These are phyloP conservation scores for Tachystola acroxantha DNA, from an alignment of 2,888 invertebrate genomes.

Conservation along the genomic window DNA sequence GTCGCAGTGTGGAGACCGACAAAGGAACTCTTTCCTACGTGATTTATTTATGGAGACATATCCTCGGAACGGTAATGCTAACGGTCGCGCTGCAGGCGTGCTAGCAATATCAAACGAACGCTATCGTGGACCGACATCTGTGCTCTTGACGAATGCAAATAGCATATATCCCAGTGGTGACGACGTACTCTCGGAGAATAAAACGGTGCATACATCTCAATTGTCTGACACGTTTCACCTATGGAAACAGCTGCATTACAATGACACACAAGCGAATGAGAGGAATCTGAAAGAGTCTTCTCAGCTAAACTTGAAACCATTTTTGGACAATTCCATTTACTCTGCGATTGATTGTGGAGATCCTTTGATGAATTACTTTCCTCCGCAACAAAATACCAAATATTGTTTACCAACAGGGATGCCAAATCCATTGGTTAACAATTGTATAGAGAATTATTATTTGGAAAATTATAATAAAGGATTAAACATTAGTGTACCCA, in stretches of 20 bases:
- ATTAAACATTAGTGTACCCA: neutral
- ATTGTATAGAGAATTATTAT: neutral
- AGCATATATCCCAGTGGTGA: slow-evolving; percentile 42
- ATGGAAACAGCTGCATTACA: slow-evolving; percentile 16
- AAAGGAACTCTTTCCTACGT: slow-evolving; percentile 62
- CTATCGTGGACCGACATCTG: slow-evolving; percentile 61
- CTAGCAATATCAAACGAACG: slow-evolving; percentile 63
- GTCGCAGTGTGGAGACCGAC: slow-evolving; percentile 47
- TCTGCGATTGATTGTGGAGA: neutral
- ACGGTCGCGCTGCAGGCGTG: slow-evolving; percentile 62
- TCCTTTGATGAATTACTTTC: neutral
- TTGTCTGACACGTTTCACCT: slow-evolving; percentile 26
- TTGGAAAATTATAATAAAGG: neutral
- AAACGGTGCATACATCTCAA: slow-evolving; percentile 26
- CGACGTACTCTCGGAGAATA: slow-evolving; percentile 34
- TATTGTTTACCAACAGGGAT: neutral
- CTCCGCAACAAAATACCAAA: neutral
- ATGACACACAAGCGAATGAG: neutral
- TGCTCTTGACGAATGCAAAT: slow-evolving; percentile 64
- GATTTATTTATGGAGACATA: slow-evolving; percentile 69
- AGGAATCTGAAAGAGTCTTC: neutral
- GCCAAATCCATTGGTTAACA: neutral
- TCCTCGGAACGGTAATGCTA: slow-evolving; percentile 66
- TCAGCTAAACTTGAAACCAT: neutral
- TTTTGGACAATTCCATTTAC: neutral